Conservation (phyloP, 2,113 vertebrate species). For the Spermophilus dauricus region DNA sequence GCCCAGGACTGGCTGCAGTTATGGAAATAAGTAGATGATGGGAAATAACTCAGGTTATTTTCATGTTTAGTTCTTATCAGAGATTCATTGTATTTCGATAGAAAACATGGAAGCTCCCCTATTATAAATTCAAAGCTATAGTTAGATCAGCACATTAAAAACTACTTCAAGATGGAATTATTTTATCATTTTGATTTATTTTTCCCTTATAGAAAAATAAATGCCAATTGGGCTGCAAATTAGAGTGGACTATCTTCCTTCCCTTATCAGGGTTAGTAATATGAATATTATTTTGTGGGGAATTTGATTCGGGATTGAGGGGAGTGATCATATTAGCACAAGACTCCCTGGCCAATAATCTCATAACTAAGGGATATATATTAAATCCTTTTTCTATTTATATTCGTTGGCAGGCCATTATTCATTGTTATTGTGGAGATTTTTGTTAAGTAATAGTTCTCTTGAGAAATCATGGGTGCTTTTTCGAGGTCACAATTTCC, state of each 20-base stretch:
- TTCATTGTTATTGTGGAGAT: slow-evolving; percentile 80
- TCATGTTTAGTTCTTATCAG: slow-evolving; percentile 61
- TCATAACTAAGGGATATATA: slow-evolving; percentile 76
- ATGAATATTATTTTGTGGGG: slow-evolving; percentile 74
- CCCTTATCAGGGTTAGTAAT: slow-evolving; percentile 66
- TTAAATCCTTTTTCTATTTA: slow-evolving; percentile 82
- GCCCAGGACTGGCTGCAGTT: slow-evolving; percentile 29
- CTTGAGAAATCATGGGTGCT: slow-evolving; percentile 79
- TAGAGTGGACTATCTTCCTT: slow-evolving; percentile 66
- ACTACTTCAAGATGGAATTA: slow-evolving; percentile 73
- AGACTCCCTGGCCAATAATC: slow-evolving; percentile 71
- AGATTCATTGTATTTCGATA: slow-evolving; percentile 64
- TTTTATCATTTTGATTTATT: slow-evolving; percentile 79
- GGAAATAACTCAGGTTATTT: slow-evolving; percentile 66
- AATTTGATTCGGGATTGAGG: slow-evolving; percentile 74
- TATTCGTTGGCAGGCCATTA: slow-evolving; percentile 76
- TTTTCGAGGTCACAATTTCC: slow-evolving; percentile 73
- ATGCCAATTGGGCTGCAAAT: slow-evolving; percentile 74
- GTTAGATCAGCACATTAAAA: slow-evolving; percentile 75
- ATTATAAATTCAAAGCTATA: slow-evolving; percentile 76
- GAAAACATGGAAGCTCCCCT: slow-evolving; percentile 39
- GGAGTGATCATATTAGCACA: slow-evolving; percentile 77
- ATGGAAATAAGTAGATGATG: slow-evolving; percentile 65
- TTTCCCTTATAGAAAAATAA: slow-evolving; percentile 77
- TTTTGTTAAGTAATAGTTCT: slow-evolving; percentile 83